Base-by-base conservation (phyloP, 2,113 vertebrate genomes). In the Rhinolophus sinicus region DNA sequence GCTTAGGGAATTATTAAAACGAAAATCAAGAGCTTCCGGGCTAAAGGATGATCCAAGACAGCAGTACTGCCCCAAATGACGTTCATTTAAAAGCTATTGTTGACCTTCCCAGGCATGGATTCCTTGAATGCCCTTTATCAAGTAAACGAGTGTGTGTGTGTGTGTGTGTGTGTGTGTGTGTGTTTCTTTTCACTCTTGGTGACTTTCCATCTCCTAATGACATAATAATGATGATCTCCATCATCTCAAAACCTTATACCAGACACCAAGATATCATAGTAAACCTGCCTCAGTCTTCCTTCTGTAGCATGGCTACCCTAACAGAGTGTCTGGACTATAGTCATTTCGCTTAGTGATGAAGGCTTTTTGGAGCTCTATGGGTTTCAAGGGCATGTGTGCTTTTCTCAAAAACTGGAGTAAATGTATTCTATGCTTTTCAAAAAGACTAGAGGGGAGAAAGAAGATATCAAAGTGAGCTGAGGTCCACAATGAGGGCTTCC, bases 1-100 rank as follows among this genome's bases (percentile, higher is more conserved):
- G n/a, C 92, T 94, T 96, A 40, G 54, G 72, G 58, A 60, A 92
- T 96, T 91, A n/a, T 86, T 24, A 26, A 64, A 87, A 52, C 1
- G 52, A 52, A 94, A 77, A 50, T 84, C 67, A 83, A 89, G 50
- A 65, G 28, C 35, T 54, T 86, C 69, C 77, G 87, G 58, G 26
- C 30, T 91, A 93, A 96, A 85, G 60, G 70, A 90, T 84, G 44
- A 78, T 73, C 65, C 83, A 81, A 95, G 60, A 70, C 22, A 70
- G 12, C 22, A 52, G 50, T 24, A 6, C 50, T 77, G 15, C 16
- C 58, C 60, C 47, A 72, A 76, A n/a, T 77, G 56, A 91, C 89
- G 56, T 89, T 95, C 50, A 56, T 62, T 91, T 73, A 44, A 93
- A 91, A 93, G 54, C 1, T 56, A 62, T 5, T 62, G 15, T n/a